phyloP scores from a whole-genome alignment of 2,888 invertebrate species.

The Abscondita cerata region DNA sequence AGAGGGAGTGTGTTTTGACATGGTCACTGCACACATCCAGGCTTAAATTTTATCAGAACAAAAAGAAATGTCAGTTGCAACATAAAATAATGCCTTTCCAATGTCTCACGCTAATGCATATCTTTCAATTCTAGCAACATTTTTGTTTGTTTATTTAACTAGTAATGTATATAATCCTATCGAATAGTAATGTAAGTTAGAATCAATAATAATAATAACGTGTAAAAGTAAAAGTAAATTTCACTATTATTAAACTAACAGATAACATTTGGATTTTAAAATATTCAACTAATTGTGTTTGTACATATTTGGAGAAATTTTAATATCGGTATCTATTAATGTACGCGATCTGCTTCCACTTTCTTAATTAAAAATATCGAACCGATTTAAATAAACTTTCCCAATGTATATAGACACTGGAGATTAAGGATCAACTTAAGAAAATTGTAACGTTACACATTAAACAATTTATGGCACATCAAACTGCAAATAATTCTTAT shows the following conservation, averaged over 20 bases:
- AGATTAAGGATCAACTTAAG: neutral
- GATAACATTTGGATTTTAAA: neutral
- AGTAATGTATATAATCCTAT: neutral
- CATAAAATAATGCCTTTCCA: conserved; percentile 24
- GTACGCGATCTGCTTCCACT: conserved; percentile 1
- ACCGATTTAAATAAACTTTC: neutral
- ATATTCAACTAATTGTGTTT: conserved; percentile 2
- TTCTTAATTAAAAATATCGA: conserved; percentile 4
- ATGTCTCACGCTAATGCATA: neutral
- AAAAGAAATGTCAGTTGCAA: conserved; percentile 25
- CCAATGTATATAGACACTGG: neutral
- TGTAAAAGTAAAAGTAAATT: conserved; percentile 6
- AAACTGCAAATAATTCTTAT: neutral
- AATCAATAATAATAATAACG: neutral
- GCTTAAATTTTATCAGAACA: conserved; percentile 24
- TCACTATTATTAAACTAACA: conserved; percentile 3
- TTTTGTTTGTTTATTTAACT: neutral
- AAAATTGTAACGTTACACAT: neutral
- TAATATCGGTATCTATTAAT: no score
- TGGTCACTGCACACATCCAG: conserved; percentile 29
- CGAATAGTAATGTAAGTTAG: no score
- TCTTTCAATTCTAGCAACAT: neutral
- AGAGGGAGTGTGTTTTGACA: conserved; percentile 32
- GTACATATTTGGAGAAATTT: neutral
- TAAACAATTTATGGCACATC: neutral